Conservation (phyloP, 2,888 invertebrate genomes). For the Chaetogeoica ovagalla region DNA sequence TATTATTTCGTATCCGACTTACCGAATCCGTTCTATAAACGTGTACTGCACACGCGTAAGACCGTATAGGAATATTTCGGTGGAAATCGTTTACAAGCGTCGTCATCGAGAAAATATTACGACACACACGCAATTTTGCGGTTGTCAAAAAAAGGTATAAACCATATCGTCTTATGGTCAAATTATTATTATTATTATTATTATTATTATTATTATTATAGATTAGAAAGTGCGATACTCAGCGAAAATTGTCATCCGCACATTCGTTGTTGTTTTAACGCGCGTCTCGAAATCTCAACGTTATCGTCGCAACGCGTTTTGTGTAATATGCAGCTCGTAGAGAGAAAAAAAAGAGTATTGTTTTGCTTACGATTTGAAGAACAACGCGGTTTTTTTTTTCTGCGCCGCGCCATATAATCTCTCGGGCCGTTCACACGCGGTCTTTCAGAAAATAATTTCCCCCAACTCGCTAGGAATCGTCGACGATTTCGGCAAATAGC, state of each 20-base stretch:
- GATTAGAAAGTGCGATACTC: constrained; percentile 21
- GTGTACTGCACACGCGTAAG: too few species aligned
- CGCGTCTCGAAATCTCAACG: not conserved
- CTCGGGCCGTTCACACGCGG: too few species aligned
- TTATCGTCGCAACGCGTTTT: constrained; percentile 2
- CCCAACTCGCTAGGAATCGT: too few species aligned
- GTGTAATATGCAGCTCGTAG: too few species aligned
- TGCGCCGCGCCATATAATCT: not conserved
- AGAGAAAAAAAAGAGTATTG: constrained; percentile 3
- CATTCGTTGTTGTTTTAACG: too few species aligned
- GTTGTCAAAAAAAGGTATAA: not conserved
- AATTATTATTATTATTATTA: too few species aligned
- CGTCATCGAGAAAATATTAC: not conserved
- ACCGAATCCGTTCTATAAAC: too few species aligned
- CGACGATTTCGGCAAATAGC: constrained; percentile 29
- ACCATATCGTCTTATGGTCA: too few species aligned
- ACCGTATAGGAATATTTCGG: too few species aligned
- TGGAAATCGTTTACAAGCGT: too few species aligned
- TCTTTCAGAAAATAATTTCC: too few species aligned
- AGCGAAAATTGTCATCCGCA: not conserved
- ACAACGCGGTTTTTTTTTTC: not conserved
- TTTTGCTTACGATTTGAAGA: not conserved
- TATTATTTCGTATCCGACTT: too few species aligned
- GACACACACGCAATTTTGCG: not conserved
- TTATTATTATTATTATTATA: not conserved